Evolutionary conservation across 2,113 vertebrate species (phyloP), one percentile per base, ranked within the genome.

Genomic region (Vanacampus margaritifer): DNA sequence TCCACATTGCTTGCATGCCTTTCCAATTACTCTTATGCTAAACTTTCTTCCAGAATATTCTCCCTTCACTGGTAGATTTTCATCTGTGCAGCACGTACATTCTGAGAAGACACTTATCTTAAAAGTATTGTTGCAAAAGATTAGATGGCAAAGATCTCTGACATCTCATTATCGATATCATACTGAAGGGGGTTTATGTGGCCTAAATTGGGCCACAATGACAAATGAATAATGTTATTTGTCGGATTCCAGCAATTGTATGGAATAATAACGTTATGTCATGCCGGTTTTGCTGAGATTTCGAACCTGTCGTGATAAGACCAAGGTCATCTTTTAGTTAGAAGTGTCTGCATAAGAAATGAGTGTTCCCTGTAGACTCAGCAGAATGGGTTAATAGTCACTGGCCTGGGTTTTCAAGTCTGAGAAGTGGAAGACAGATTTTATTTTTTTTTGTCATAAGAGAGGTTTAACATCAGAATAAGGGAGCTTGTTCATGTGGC

Each of bases 311-410:
- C 75, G 71, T 80, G 85, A 87, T 84, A 82, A 86, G 75, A 79
- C 84, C 86, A 89, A 88, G 85, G 87, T 89, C 88, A 89, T 90
- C 82, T 86, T 88, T 87, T 88, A 80, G 82, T 80, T 86, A 81
- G 83, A 78, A 81, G 83, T 79, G 81, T 82, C 81, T 86, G 86
- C 84, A 89, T 88, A 73, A 78, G 75, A 78, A 87, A 91, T 88
- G 75, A 86, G 78, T 63, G 35, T 77, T 90, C 83, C 82, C 82
- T 81, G 82, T 75, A 83, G 85, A 87, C 79, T 84, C 84, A 84
- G 85, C 84, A 86, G 75, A 79, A 79, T 72, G 79, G 82, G 83
- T 77, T 85, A 82, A 86, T 79, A 71, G 75, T 81, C 59, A 41
- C 62, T n/a, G 69, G 71, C 76, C 70, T 82, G 71, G 65, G 77